Evolutionary conservation across 1,140 invertebrate species (phyloP), one percentile per base, ranked within the genome.

Genomic region (Platyscapa corneri): DNA sequence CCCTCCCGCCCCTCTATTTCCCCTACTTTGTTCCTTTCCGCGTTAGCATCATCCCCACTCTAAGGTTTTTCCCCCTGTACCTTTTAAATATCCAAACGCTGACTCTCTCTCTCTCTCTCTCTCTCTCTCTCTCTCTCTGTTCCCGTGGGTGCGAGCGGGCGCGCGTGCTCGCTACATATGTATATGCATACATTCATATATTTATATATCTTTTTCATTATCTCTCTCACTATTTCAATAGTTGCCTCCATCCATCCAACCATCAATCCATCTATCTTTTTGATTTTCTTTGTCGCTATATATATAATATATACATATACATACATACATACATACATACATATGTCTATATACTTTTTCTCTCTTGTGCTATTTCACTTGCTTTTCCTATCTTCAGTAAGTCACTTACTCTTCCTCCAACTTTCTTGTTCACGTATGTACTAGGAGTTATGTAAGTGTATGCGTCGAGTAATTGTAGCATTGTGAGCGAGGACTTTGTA

Each of bases 1-100:
- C 84, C 82, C 72, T 86, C 86, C 82, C 76, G 86, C 82, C 84
- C 85, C 74, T 65, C 80, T 82, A 87, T 86, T 88, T 86, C 83
- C 83, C 84, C 86, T 76, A 42, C 70, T 10, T 27, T 18, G 70
- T 74, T 27, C 30, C 46, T 27, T 23, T 3, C 18, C 53, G 3
- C 7, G 42, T 46, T 75, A n/a, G 37, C 74, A 74, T 75, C 64
- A n/a, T 23, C 74, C 82, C 72, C 53, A 67, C 60, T 70, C 60
- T 49, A 32, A 32, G 0, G 2, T 0, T 27, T 56, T 56, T 39
- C 79, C 64, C 70, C 1, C 39, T 74, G n/a, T 42, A 42, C 18
- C 32, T 39, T 74, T 74, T 74, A 74, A 23, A 74, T 74, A 74
- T 74, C 70, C 70, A 72, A 14, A 72, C 56, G 23, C 18, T 60